phyloP scores from a whole-genome alignment of 2,113 vertebrate species.

The Calypte anna region DNA sequence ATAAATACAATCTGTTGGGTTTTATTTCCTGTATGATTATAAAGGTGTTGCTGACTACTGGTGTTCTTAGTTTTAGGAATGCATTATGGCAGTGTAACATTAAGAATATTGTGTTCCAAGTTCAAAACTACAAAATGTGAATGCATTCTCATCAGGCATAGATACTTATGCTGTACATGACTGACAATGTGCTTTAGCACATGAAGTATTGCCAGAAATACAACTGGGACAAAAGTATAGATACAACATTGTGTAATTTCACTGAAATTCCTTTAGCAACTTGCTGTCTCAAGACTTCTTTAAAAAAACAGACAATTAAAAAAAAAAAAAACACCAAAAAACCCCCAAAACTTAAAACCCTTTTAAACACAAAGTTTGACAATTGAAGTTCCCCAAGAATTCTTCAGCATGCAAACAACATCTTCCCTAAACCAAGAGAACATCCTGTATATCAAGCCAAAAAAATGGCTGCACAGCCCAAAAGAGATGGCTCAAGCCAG shows the following conservation, averaged over 20 bases:
- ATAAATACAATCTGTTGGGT: background rate
- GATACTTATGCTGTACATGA: background rate
- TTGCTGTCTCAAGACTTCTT: background rate
- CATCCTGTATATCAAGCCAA: background rate
- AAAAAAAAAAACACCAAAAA: background rate
- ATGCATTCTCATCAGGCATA: background rate
- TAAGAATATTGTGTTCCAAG: background rate
- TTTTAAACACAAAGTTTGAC: background rate
- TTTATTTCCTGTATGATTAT: background rate
- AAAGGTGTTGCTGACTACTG: background rate
- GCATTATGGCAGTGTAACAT: background rate
- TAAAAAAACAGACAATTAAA: background rate
- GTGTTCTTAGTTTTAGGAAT: background rate
- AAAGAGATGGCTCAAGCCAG: background rate
- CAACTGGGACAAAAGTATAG: background rate
- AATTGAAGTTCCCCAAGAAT: background rate
- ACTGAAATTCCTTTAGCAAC: background rate
- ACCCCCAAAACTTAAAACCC: background rate
- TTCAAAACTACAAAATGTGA: background rate
- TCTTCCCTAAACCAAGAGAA: conserved; percentile 6
- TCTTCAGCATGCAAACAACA: background rate
- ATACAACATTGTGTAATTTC: background rate
- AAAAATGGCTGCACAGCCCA: background rate
- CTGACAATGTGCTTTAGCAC: background rate
- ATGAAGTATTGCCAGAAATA: conserved; percentile 2